phyloP scores from a whole-genome alignment of 92 coral and sea anemone genomes.

The Heliopora coerulea region DNA sequence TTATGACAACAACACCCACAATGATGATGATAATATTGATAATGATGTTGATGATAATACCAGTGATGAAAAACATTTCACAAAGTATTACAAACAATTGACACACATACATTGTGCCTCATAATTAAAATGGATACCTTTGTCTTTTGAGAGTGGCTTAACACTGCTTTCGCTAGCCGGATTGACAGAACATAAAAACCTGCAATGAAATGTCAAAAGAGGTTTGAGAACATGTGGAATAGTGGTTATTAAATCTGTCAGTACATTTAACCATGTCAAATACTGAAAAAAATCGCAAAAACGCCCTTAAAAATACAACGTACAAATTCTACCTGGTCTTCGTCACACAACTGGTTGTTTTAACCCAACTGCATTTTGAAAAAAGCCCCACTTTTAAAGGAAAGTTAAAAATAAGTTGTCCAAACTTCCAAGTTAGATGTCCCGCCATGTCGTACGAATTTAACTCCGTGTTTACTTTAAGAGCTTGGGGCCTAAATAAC shows the following conservation, averaged over 20 bases:
- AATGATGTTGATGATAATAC: too few relatives aligned
- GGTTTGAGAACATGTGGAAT: too few relatives aligned
- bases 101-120: too few relatives aligned
- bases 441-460: not conserved
- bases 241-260: too few relatives aligned
- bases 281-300: not conserved
- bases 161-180: not conserved
- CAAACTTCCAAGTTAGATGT: not conserved
- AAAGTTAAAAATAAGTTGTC: not conserved
- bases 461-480: not conserved
- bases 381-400: not conserved
- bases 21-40: too few relatives aligned
- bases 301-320: too few relatives aligned
- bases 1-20: too few relatives aligned
- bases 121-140: not conserved
- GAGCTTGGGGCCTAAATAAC: not conserved
- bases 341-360: not conserved
- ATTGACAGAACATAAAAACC: not conserved
- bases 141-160: not conserved
- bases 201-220: not conserved
- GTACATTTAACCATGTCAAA: too few relatives aligned
- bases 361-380: slow-evolving; percentile 4
- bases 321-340: too few relatives aligned
- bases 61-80: too few relatives aligned
- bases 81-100: too few relatives aligned